A percentile compares a stretch with the other conserved stretches of the same genome.
Conservation (phyloP, 2,113 vertebrate genomes). For the Donacobius atricapilla region DNA sequence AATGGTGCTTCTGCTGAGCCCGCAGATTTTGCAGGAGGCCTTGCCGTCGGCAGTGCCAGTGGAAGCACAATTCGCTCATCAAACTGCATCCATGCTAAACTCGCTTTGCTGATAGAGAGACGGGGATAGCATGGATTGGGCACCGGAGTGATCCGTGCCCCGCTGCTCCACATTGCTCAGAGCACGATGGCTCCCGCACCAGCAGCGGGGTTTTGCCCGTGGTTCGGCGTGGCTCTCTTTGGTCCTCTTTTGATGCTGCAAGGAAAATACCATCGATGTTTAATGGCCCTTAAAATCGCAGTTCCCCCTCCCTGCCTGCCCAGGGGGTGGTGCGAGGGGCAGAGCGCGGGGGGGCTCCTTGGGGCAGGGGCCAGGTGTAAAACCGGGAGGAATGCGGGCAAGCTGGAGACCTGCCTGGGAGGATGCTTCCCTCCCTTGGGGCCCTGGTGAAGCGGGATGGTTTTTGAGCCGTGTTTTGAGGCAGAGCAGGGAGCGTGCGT, state of each 20-base stretch:
- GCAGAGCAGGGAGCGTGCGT: background rate
- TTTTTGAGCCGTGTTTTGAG: background rate
- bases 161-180: accelerated
- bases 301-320: slow-evolving; percentile 13
- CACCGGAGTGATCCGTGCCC: background rate
- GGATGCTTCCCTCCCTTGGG: background rate
- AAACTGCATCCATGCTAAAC: background rate
- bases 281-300: slow-evolving; percentile 38
- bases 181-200: accelerated
- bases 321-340: slow-evolving; percentile 11
- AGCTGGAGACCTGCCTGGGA: background rate
- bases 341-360: background rate
- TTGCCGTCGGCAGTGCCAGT: background rate
- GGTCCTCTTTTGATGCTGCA: background rate
- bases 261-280: slow-evolving; percentile 14
- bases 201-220: background rate
- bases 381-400: background rate
- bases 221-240: background rate
- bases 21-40: slow-evolving; percentile 27
- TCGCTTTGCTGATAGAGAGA: background rate
- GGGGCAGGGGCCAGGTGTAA: background rate
- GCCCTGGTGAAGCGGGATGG: background rate
- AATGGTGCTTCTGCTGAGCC: slow-evolving; percentile 50
- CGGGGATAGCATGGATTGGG: accelerated
- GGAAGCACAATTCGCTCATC: slow-evolving; percentile 2